These are phyloP conservation scores for Acrossocheilus wenchowensis DNA, from an alignment of 2,797 vertebrate species.

Conservation along the genomic window DNA sequence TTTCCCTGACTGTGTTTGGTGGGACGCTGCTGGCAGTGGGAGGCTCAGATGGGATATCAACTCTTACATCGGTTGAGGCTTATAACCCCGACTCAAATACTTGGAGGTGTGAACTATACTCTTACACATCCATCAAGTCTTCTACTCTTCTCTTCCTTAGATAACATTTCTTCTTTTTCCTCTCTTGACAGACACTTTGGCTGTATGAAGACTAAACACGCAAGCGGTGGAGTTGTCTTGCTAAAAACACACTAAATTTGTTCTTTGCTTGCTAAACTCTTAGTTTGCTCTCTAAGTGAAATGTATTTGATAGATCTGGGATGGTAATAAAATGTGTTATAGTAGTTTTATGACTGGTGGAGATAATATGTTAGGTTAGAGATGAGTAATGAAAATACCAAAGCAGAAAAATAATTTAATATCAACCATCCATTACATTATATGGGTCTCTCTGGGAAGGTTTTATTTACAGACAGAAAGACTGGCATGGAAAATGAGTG, in stretches of 20 bases:
- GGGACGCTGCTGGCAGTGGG: conserved; percentile 71
- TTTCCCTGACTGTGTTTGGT: conserved; percentile 71
- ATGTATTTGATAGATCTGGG: neutral
- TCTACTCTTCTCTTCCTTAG: conserved; percentile 37
- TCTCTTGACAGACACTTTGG: conserved; percentile 76
- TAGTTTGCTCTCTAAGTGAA: neutral
- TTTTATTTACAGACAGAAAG: conserved; percentile 23
- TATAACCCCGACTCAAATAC: conserved; percentile 72
- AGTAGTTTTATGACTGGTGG: neutral
- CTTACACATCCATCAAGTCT: neutral
- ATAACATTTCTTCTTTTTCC: conserved; percentile 30
- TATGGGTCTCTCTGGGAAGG: neutral
- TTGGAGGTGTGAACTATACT: conserved; percentile 67
- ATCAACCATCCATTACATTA: neutral
- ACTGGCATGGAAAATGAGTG: neutral
- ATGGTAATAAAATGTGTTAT: neutral
- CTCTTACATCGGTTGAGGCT: conserved; percentile 71
- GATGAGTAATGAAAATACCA: conserved; percentile 8
- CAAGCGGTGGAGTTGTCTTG: conserved; percentile 71
- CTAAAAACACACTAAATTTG: conserved; percentile 59
- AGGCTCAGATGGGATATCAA: conserved; percentile 70
- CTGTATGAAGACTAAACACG: conserved; percentile 74
- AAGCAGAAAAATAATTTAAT: neutral
- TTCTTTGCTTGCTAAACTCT: neutral
- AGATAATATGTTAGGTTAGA: conserved; percentile 1